These are phyloP conservation scores for Tetrax tetrax DNA, from an alignment of 2,113 vertebrate genomes.

Conservation along the genomic window DNA sequence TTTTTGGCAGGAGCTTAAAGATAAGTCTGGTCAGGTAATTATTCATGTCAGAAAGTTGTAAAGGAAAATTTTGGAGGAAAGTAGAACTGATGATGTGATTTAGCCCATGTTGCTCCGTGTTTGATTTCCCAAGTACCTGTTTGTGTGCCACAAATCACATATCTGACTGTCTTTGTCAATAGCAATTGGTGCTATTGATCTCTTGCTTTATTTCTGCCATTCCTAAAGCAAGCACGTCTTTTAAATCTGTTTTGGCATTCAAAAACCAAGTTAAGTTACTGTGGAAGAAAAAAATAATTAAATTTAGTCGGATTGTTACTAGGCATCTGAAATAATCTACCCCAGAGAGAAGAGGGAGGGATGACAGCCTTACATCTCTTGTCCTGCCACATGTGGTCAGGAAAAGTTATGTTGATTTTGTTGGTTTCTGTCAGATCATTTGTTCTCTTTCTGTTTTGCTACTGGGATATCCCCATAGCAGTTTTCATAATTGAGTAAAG, in stretches of 20 bases:
- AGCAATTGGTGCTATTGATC: neutral
- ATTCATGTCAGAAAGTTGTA: constrained; percentile 1
- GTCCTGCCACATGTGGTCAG: neutral
- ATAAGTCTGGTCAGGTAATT: constrained; percentile 28
- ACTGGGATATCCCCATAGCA: neutral
- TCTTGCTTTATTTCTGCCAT: neutral
- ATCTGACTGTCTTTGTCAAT: neutral
- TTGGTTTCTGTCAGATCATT: neutral
- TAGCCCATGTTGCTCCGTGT: neutral
- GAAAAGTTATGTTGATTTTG: neutral
- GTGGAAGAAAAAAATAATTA: neutral
- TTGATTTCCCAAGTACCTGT: neutral
- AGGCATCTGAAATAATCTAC: neutral
- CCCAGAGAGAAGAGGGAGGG: neutral
- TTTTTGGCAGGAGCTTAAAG: constrained; percentile 21
- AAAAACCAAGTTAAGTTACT: neutral
- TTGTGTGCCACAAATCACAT: neutral
- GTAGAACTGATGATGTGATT: neutral
- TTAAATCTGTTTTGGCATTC: neutral
- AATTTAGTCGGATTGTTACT: neutral
- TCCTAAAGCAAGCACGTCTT: neutral
- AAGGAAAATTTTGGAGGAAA: neutral
- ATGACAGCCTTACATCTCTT: neutral
- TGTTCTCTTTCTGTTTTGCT: neutral
- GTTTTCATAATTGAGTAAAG: neutral